Percentiles rank a stretch among this genome's conserved stretches.
phyloP scores from a whole-genome alignment of 2,797 vertebrate species.

The Pangasius sanitwongsei region DNA sequence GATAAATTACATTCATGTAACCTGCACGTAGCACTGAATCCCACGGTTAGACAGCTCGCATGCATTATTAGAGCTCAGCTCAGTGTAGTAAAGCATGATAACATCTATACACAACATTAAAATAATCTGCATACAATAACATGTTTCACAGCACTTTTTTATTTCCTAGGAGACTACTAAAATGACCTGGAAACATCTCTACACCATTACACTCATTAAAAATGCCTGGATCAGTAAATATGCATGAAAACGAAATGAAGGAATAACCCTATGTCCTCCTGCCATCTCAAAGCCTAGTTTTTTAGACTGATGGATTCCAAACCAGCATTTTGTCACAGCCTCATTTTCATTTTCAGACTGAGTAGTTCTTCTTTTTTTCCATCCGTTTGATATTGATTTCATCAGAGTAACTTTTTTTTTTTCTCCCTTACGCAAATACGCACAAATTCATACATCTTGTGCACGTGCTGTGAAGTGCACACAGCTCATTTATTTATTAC shows the following conservation, averaged over 20 bases:
- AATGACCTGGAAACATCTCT: neutral
- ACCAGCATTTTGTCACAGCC: slow-evolving; percentile 78
- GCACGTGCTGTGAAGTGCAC: neutral
- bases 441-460: neutral
- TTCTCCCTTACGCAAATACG: neutral
- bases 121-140: neutral
- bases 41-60: neutral
- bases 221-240: neutral
- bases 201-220: neutral
- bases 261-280: neutral
- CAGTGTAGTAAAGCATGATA: neutral
- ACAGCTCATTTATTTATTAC: neutral
- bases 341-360: slow-evolving; percentile 78
- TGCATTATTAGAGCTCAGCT: neutral
- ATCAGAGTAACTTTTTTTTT: slow-evolving; percentile 43
- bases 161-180: neutral
- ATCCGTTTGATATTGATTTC: slow-evolving; percentile 63
- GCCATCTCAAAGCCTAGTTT: neutral
- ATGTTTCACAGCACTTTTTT: neutral
- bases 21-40: neutral
- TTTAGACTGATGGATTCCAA: slow-evolving; percentile 78
- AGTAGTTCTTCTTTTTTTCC: slow-evolving; percentile 65
- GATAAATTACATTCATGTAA: neutral
- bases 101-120: neutral
- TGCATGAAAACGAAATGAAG: neutral